Conservation (phyloP, 2,888 invertebrate species). For the Caenorhabditis macrosperma region DNA sequence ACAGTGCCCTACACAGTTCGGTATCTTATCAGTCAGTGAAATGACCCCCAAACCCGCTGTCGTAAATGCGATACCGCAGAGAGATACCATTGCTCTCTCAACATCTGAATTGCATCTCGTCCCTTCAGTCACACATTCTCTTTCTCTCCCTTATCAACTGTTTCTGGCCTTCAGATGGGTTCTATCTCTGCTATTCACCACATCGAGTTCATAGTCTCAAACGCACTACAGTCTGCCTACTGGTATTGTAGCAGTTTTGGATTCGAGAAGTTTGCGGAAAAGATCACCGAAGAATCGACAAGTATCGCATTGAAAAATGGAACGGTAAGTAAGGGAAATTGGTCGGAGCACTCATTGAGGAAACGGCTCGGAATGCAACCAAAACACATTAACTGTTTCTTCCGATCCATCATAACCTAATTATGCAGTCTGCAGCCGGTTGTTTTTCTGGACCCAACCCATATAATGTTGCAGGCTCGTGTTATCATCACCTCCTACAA, state of each 20-base stretch:
- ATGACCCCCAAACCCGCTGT: slow-evolving; percentile 35
- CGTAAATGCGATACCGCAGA: slow-evolving; percentile 14
- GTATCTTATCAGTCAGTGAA: slow-evolving; percentile 31
- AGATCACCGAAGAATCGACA: slow-evolving; percentile 40
- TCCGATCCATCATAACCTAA: slow-evolving; percentile 14
- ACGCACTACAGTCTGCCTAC: slow-evolving; percentile 75
- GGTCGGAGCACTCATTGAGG: background rate
- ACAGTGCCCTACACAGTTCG: slow-evolving; percentile 1
- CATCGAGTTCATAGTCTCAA: slow-evolving; percentile 74
- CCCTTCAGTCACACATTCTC: background rate
- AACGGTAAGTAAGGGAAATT: slow-evolving; percentile 68
- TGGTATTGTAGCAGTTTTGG: slow-evolving; percentile 78
- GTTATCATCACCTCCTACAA: slow-evolving; percentile 94
- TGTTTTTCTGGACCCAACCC: slow-evolving; percentile 1
- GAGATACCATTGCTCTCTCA: slow-evolving; percentile 29
- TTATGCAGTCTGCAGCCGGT: slow-evolving; percentile 17
- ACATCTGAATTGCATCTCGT: slow-evolving; percentile 2
- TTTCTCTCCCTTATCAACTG: background rate
- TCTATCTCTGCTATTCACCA: slow-evolving; percentile 66
- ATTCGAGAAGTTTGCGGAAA: slow-evolving; percentile 73
- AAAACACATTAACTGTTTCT: slow-evolving; percentile 12
- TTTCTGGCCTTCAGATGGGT: slow-evolving; percentile 34
- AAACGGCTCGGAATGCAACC: background rate
- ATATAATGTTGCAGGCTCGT: slow-evolving; percentile 85
- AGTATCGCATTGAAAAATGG: slow-evolving; percentile 74